Evolutionary conservation across 2,888 invertebrate genomes (phyloP).

Genomic region (Cryptus armator): DNA sequence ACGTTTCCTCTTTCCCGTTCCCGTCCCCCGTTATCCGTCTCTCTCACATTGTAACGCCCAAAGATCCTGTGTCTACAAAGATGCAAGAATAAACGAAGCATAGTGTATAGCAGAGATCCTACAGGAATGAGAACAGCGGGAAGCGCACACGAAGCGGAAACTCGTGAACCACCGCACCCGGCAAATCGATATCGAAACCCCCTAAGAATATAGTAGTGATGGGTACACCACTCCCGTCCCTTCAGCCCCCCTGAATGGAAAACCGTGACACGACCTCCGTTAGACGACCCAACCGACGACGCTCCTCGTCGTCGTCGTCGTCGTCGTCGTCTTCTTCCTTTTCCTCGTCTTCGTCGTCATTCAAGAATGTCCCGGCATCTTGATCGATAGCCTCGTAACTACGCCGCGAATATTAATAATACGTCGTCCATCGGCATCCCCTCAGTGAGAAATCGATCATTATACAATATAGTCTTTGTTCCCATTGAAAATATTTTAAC

Average conservation of each 20-base stretch:
- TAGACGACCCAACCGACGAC: slow-evolving; percentile 45
- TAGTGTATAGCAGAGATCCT: not conserved
- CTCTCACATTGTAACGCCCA: slow-evolving; percentile 23
- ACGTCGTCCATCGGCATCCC: slow-evolving; percentile 44
- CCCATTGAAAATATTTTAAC: slow-evolving; percentile 34
- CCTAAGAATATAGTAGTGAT: slow-evolving; percentile 38
- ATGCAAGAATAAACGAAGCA: slow-evolving; percentile 4
- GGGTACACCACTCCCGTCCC: slow-evolving; percentile 11
- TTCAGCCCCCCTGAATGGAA: slow-evolving; percentile 40
- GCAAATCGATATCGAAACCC: slow-evolving; percentile 43
- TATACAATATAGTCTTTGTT: slow-evolving; percentile 17
- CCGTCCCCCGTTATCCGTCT: not conserved
- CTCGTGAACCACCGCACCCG: not conserved
- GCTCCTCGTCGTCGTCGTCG: slow-evolving; percentile 35
- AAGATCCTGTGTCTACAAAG: slow-evolving; percentile 31
- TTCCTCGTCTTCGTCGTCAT: slow-evolving; percentile 39
- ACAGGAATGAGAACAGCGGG: slow-evolving; percentile 21
- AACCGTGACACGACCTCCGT: slow-evolving; percentile 50
- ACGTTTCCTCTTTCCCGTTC: not conserved
- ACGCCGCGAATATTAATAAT: slow-evolving; percentile 66
- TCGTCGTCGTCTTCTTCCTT: not conserved
- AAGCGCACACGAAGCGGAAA: slow-evolving; percentile 10
- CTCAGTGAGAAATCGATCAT: slow-evolving; percentile 43
- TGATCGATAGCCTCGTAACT: slow-evolving; percentile 63
- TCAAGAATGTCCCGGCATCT: slow-evolving; percentile 55